Base-by-base conservation (phyloP, 2,888 invertebrate species). In the Amaurobius ferox region DNA sequence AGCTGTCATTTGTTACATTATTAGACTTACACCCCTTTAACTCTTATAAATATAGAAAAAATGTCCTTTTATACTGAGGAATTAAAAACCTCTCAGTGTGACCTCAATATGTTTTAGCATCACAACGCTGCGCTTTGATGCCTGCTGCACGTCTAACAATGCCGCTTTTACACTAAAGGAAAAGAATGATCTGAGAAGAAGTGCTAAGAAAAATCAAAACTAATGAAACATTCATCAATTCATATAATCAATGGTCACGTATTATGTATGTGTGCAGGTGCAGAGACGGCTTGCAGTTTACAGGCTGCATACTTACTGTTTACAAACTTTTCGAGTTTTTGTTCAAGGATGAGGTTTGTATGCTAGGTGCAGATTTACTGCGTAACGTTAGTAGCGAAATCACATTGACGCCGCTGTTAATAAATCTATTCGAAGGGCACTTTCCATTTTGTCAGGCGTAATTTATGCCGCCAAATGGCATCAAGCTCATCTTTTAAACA, bases 221-320 rank as follows among this genome's bases (percentile, higher is more conserved):
- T 13, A 62, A 66, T 30, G 30, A 66, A 29, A 66, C 48, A 39
- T 61, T 40, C 74, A 70, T 79, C 39, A 66, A 62, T 70, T 61
- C 70, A 44, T 81, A 44, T 48, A 81, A 81, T 70, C 39, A 19
- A 62, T 62, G 44, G 74, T 81, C 81, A 74, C 80, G 80, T 67
- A 68, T 80, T 67, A 61, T 61, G 55, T 73, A 73, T 73, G 67
- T 40, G 35, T 48, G 80, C 80, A 80, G 80, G 80, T 80, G 80
- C 80, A 80, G 67, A 80, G 66, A 72, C 62, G 72, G 32, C 66
- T 48, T 23, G 73, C 35, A 74, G 67, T 71, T 71, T 30, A 26
- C 39, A 55, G 68, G 67, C 55, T 35, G 26, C 19, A 28, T 26
- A 39, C 61, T 13, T 39, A 61, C 66, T 64, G 29, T 64, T 40